Evolutionary conservation across 92 coral and sea anemone species (phyloP).

Genomic region (Zoanthus solanderi): DNA sequence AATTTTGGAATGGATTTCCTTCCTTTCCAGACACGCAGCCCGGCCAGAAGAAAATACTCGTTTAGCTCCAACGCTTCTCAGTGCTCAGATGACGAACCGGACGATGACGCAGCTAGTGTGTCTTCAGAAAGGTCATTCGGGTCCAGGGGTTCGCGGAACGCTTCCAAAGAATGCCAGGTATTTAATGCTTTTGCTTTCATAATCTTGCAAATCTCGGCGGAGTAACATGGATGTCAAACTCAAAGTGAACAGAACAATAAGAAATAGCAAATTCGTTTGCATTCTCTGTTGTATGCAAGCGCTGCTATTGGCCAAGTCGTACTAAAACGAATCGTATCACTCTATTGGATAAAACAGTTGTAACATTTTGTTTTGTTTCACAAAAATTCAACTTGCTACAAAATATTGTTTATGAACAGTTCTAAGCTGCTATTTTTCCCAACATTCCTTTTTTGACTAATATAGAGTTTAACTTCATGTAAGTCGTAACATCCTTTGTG

Average conservation of each 20-base stretch:
- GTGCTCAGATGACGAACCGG: conserved; percentile 95
- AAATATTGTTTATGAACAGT: no score
- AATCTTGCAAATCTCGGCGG: neutral
- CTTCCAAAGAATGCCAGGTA: conserved; percentile 75
- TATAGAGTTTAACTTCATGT: no score
- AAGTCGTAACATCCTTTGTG: no score
- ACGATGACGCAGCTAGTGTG: conserved; percentile 90
- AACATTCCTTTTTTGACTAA: no score
- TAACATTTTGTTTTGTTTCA: no score
- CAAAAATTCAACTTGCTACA: no score
- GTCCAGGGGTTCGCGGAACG: conserved; percentile 85
- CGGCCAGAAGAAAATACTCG: conserved; percentile 87
- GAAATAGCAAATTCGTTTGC: neutral
- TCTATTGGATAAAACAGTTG: no score
- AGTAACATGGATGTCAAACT: no score
- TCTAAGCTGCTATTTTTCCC: no score
- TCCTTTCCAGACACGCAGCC: conserved; percentile 78
- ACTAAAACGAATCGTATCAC: no score
- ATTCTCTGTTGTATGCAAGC: no score
- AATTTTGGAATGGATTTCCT: neutral
- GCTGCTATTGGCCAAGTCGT: no score
- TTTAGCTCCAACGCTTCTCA: conserved; percentile 89
- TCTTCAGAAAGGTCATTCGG: conserved; percentile 92
- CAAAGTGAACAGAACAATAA: neutral
- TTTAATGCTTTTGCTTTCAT: conserved; percentile 67